Base-by-base conservation (phyloP, 2,888 invertebrate species). In the Stomorhina lunata region DNA sequence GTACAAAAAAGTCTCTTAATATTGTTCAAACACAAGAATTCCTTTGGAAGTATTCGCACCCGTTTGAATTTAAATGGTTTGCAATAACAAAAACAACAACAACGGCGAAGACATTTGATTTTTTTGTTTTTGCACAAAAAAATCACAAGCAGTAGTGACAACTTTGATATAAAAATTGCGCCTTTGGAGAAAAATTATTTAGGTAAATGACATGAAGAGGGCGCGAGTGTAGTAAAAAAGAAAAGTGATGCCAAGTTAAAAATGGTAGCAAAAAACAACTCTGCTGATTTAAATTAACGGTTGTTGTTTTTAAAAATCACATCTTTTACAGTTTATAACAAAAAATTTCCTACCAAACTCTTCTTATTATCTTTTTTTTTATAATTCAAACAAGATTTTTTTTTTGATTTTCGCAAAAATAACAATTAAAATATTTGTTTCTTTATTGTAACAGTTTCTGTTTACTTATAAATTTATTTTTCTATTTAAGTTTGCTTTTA, bases 361-460 rank as follows among this genome's bases (percentile, higher is more conserved):
- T 50, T 12, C 12, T 12, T 25, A 12, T 12, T 27, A 15, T n/a
- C 7, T 22, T 29, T n/a, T 6, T 29, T 9, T 5, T 25, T 25
- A 50, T n/a, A 25, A 50, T 27, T 50, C 22, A 50, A 27, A 50
- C 22, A 22, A 22, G 15, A 0, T 5, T 17, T 50, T 40, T 17
- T 2, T 29, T 55, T 66, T 57, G 34, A 32, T 71, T 71, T 77
- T 66, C 71, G 53, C 79, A 79, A 79, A 82, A 75, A 79, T 82
- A 82, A 79, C 82, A 82, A 79, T 79, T 82, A 55, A 79, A 76
- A 71, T 71, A 59, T 80, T 53, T 50, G 15, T 79, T 57, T 71
- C 27, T 77, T 82, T 79, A 68, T 73, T 79, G 65, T 72, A 61
- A 80, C 79, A 76, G 65, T 78, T 68, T 61, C 61, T 66, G 59